Percentiles rank a stretch among this genome's conserved stretches.
These are phyloP conservation scores for Acronicta leporina DNA, from an alignment of 2,888 invertebrate genomes.

Conservation along the genomic window DNA sequence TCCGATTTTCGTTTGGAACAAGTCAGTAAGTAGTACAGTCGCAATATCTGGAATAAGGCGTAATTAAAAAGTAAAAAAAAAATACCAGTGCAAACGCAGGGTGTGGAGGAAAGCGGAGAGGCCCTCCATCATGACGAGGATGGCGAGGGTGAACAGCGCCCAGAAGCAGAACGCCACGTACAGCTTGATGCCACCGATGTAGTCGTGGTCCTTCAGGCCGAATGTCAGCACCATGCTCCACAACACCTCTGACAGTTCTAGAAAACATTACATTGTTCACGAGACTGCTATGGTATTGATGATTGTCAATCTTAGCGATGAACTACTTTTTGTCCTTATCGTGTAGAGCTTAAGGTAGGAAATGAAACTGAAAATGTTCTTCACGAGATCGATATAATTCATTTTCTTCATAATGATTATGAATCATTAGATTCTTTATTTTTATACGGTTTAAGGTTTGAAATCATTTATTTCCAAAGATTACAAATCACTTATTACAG, in stretches of 20 bases:
- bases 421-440: too few relatives aligned
- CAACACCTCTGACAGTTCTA: constrained; percentile 96
- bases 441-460: too few relatives aligned
- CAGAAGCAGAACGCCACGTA: constrained; percentile 96
- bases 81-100: constrained; percentile 98
- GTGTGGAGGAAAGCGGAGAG: constrained; percentile 99
- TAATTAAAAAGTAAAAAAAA: not conserved
- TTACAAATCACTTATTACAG: too few relatives aligned
- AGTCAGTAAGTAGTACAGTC: too few relatives aligned
- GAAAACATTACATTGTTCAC: constrained; percentile 3
- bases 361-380: not conserved
- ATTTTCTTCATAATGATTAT: too few relatives aligned
- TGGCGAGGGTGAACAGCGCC: constrained; percentile 96
- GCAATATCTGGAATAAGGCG: too few relatives aligned
- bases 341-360: not conserved
- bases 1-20: too few relatives aligned
- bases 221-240: constrained; percentile 96
- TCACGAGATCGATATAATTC: not conserved
- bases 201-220: constrained; percentile 92
- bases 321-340: not conserved
- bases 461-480: too few relatives aligned
- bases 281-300: not conserved
- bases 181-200: constrained; percentile 92
- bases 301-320: not conserved
- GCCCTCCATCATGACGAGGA: constrained; percentile 99